Conservation (phyloP, 2,797 vertebrate genomes). For the Dryobates pubescens region DNA sequence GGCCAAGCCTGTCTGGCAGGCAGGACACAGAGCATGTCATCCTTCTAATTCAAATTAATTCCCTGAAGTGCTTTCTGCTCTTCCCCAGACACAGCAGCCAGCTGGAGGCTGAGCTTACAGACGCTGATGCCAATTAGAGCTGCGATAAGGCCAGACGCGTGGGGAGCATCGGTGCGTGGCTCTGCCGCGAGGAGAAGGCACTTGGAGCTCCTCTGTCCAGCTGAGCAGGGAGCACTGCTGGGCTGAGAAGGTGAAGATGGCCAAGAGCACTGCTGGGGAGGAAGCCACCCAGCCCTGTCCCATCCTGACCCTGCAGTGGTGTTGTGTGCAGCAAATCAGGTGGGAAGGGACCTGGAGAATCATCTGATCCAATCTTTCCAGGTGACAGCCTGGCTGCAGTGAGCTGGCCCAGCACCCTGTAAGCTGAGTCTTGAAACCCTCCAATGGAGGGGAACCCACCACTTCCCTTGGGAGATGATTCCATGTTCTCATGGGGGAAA, state of each 20-base stretch:
- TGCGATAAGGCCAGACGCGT: neutral
- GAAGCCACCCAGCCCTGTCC: neutral
- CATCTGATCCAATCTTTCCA: no score
- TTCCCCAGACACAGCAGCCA: constrained; percentile 25
- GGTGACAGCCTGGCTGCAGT: no score
- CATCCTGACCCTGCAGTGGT: rapidly evolving
- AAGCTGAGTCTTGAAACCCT: no score
- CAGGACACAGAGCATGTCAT: neutral
- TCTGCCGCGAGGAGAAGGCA: neutral
- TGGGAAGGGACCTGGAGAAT: no score
- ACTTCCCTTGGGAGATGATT: no score
- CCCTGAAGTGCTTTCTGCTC: constrained; percentile 14
- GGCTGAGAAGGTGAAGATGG: neutral
- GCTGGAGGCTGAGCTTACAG: constrained; percentile 18
- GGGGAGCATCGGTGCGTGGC: neutral
- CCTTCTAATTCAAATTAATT: constrained; percentile 8
- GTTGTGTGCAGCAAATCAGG: neutral
- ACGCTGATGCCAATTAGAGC: neutral
- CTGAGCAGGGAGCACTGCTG: neutral
- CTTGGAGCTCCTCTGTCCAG: neutral
- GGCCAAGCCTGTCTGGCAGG: neutral
- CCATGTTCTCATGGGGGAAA: no score
- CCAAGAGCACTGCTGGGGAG: neutral
- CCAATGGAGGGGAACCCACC: no score
- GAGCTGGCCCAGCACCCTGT: no score